phyloP scores from a whole-genome alignment of 2,888 invertebrate species.

The Girardia tigrina region DNA sequence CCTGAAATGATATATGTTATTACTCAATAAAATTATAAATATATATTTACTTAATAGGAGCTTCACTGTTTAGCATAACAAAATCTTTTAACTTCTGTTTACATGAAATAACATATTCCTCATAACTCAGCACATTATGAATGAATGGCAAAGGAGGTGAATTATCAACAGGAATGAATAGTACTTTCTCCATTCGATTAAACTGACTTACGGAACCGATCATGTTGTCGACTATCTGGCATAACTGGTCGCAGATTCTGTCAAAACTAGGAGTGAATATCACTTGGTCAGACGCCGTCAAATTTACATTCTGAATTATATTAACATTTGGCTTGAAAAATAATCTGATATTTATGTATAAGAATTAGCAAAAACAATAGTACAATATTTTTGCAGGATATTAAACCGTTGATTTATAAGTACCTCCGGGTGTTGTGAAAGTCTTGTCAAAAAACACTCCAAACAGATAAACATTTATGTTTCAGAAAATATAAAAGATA shows the following conservation, averaged over 20 bases:
- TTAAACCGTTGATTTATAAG: too few species aligned
- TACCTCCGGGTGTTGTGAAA: too few species aligned
- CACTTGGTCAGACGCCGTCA: background rate
- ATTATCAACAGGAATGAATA: slow-evolving; percentile 40
- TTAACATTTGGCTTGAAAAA: too few species aligned
- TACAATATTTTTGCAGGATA: too few species aligned
- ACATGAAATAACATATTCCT: slow-evolving; percentile 43
- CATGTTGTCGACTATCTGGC: slow-evolving; percentile 44
- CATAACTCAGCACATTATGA: slow-evolving; percentile 40
- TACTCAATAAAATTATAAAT: background rate
- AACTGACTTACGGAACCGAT: slow-evolving; percentile 42
- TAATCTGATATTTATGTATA: background rate
- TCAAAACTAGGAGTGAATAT: slow-evolving; percentile 42
- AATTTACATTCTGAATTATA: background rate
- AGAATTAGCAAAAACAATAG: too few species aligned
- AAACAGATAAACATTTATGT: too few species aligned
- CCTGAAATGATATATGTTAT: slow-evolving; percentile 38
- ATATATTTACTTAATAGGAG: slow-evolving; percentile 42
- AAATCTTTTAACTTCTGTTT: slow-evolving; percentile 42
- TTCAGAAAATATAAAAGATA: too few species aligned
- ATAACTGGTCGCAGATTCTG: slow-evolving; percentile 42
- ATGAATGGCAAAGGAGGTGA: slow-evolving; percentile 39
- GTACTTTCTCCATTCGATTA: slow-evolving; percentile 42
- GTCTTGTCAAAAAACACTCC: too few species aligned
- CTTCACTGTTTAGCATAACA: slow-evolving; percentile 43